Evolutionary conservation across 2,797 vertebrate genomes (phyloP).

Genomic region (Eulemur albifrons): DNA sequence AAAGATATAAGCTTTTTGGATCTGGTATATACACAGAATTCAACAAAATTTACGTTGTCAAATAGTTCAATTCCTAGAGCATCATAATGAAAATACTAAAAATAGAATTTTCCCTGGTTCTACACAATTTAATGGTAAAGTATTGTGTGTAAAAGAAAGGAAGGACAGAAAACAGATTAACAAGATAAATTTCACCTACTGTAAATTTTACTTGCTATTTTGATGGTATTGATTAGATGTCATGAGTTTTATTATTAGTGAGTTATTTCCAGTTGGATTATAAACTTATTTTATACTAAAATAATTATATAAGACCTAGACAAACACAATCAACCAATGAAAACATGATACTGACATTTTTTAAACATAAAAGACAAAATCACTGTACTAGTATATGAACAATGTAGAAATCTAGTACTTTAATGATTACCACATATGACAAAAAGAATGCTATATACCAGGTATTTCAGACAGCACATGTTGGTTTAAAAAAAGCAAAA

Average conservation of each 20-base stretch:
- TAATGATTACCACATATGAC: background rate
- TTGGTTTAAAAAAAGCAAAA: slow-evolving; percentile 2
- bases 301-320: slow-evolving; percentile 1
- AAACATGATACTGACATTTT: slow-evolving; percentile 7
- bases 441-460: background rate
- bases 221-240: slow-evolving; percentile 29
- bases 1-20: slow-evolving; percentile 23
- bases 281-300: slow-evolving; percentile 42
- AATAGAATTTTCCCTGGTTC: slow-evolving; percentile 5
- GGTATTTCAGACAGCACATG: background rate
- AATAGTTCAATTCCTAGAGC: background rate
- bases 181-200: slow-evolving; percentile 38
- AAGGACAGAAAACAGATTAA: slow-evolving; percentile 1
- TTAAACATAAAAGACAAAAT: slow-evolving; percentile 33
- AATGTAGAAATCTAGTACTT: background rate
- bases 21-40: background rate
- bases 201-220: slow-evolving; percentile 44
- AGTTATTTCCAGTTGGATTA: slow-evolving; percentile 6
- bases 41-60: slow-evolving; percentile 52
- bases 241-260: slow-evolving; percentile 41
- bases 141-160: slow-evolving; percentile 28
- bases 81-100: slow-evolving; percentile 45
- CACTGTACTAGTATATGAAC: background rate
- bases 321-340: slow-evolving; percentile 25
- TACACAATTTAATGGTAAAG: slow-evolving; percentile 8